These are phyloP conservation scores for Mesochorus sp. DNA, from an alignment of 2,888 invertebrate genomes.

Conservation along the genomic window DNA sequence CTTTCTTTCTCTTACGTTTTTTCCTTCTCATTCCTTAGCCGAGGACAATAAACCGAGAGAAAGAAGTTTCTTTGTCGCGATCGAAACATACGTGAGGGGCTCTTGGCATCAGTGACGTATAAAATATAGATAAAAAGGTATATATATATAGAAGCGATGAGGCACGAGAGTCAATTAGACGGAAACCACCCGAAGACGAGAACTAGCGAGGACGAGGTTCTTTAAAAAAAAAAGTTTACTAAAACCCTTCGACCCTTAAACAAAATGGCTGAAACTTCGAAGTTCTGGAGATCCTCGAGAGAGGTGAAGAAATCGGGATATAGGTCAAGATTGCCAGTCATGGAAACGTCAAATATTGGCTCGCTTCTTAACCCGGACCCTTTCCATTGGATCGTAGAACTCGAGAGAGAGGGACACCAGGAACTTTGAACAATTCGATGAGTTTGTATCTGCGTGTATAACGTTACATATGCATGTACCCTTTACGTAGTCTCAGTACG, in stretches of 20 bases:
- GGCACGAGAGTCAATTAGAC: constrained; percentile 31
- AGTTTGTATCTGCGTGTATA: not conserved
- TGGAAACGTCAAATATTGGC: too few species aligned
- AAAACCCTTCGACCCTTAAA: too few species aligned
- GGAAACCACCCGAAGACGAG: constrained; percentile 20
- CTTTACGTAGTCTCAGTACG: not conserved
- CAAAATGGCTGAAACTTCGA: too few species aligned
- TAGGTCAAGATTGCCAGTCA: constrained; percentile 55
- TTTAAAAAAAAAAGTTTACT: too few species aligned
- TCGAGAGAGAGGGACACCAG: constrained; percentile 27
- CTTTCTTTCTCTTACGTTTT: not conserved
- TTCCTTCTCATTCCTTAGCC: constrained; percentile 2
- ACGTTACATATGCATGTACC: not conserved
- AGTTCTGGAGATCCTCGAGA: not conserved
- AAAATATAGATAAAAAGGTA: constrained; percentile 7
- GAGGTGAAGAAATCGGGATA: constrained; percentile 18
- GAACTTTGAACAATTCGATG: constrained; percentile 19
- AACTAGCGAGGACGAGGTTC: not conserved
- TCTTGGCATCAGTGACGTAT: constrained; percentile 25
- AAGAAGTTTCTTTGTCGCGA: not conserved
- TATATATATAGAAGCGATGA: not conserved
- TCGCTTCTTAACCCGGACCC: constrained; percentile 18
- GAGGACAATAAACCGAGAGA: constrained; percentile 51
- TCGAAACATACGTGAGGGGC: not conserved
- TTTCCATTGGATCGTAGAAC: constrained; percentile 21